These are phyloP conservation scores for Drosophila rubida DNA, from an alignment of 2,888 invertebrate species.

Conservation along the genomic window DNA sequence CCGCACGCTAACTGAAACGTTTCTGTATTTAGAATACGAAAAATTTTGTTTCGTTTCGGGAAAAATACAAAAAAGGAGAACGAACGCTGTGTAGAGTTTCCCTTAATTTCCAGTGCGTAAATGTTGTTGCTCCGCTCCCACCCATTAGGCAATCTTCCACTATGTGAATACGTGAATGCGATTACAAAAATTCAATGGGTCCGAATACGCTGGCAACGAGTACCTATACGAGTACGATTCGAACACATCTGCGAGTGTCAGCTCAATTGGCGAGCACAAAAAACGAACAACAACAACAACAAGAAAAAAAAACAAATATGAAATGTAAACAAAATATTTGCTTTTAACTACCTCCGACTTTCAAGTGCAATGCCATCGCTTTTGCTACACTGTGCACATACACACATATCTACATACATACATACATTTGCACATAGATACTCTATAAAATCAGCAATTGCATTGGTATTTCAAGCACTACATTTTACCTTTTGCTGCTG, in stretches of 20 bases:
- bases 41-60: slow-evolving; percentile 60
- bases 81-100: slow-evolving; percentile 71
- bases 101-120: slow-evolving; percentile 76
- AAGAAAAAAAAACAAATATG: slow-evolving; percentile 6
- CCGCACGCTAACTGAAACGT: slow-evolving; percentile 79
- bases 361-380: slow-evolving; percentile 54
- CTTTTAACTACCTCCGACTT: slow-evolving; percentile 37
- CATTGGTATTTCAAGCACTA: slow-evolving; percentile 5
- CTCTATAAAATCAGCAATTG: not conserved
- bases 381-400: slow-evolving; percentile 46
- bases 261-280: slow-evolving; percentile 31
- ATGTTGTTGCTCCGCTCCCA: slow-evolving; percentile 55
- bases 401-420: not conserved
- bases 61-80: slow-evolving; percentile 31
- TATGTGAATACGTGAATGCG: slow-evolving; percentile 14
- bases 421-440: not conserved
- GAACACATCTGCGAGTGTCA: slow-evolving; percentile 46
- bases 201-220: slow-evolving; percentile 21
- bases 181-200: slow-evolving; percentile 47
- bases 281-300: slow-evolving; percentile 13
- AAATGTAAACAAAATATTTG: slow-evolving; percentile 61
- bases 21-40: slow-evolving; percentile 80
- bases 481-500: slow-evolving; percentile 1
- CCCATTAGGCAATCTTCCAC: slow-evolving; percentile 29
- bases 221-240: slow-evolving; percentile 25